Base-by-base conservation (phyloP, 1,140 invertebrate species). In the Scaptodrosophila lebanonensis region DNA sequence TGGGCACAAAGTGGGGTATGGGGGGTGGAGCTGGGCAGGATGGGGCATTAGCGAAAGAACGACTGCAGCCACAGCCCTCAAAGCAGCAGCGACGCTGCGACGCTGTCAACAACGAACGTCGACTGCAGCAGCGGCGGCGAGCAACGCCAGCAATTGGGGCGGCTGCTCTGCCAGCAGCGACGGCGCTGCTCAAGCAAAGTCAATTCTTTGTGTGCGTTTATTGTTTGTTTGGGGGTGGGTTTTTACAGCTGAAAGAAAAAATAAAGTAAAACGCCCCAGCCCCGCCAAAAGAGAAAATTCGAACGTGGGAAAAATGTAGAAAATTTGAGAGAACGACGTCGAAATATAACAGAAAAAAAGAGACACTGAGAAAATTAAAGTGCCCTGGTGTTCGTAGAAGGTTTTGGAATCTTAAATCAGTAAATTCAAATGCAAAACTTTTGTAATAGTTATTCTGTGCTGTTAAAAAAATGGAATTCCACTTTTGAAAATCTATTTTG, bases 271-370 rank as follows among this genome's bases (percentile, higher is more conserved):
- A 45, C 27, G 16, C 6, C 45, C 30, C 43, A 47, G 44, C n/a
- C 11, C 17, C 27, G 25, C 49, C 16, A 25, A 32, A 29, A 52
- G 11, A n/a, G 17, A 30, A 48, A 29, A 12, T 6, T 13, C 12
- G 30, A 70, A 64, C 53, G 59, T 68, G 64, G 64, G 64, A 67
- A 70, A 62, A 60, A 72, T 72, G 59, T 65, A 22, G 27, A 66
- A 66, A 72, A 63, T 66, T 51, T 33, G 54, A 33, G 48, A 36
- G 47, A 29, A 32, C 51, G 25, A 44, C 17, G 40, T 49, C 13
- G 52, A 50, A n/a, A n/a, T n/a, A n/a, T 27, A 30, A 20, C 22
- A 61, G 39, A 65, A 30, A 45, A 30, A 48, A 49, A 59, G 36
- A 48, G 50, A 43, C 54, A 64, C 53, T 16, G 59, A 35, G 9